Evolutionary conservation across 2,797 vertebrate genomes (phyloP), one percentile per base, ranked within the genome.

Genomic region (Xiphorhynchus erythropygius): DNA sequence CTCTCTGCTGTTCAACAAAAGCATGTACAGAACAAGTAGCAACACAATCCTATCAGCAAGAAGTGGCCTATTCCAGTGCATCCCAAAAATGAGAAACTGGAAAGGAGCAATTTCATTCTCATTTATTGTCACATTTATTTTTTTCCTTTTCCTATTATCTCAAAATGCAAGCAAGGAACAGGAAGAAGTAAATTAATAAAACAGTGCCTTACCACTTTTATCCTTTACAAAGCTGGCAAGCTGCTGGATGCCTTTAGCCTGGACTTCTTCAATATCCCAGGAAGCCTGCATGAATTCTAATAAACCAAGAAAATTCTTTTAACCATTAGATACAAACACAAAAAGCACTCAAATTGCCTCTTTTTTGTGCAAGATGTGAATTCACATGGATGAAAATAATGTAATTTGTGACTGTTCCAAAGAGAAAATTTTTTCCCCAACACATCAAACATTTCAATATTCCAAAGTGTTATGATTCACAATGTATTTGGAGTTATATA

Each of bases 251-350:
- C 94, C 92, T 77, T 79, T 92, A 67, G 91, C 73, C 86, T 98
- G 98, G 14, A 93, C 95, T 23, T 96, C 95, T 10, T 98, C 98
- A 32, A 69, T 17, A 50, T 95, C 93, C 49, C 89, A 74, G 79
- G 96, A 98, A 68, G 44, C 94, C 84, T 98, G 69, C 98, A 98
- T 98, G 89, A 97, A 94, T 18, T 97, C 98, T 98, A 91, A 44
- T 39, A 87, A 67, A 50, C 10, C 19, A 86, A 52, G 41, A 73
- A 42, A 81, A 65, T 44, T 81, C n/a, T 74, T 60, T 24, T 69
- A 71, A 78, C 28, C 41, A 71, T 74, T 69, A 60, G 24, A 78
- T 35, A 78, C 28, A 83, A 76, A 33, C 5, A 55, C 0, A 91
- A 47, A 87, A 69, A 65, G 3, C 18, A 46, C n/a, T 62, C 42